Evolutionary conservation across 1,140 invertebrate species (phyloP).

Genomic region (Tetramorium simillimum): DNA sequence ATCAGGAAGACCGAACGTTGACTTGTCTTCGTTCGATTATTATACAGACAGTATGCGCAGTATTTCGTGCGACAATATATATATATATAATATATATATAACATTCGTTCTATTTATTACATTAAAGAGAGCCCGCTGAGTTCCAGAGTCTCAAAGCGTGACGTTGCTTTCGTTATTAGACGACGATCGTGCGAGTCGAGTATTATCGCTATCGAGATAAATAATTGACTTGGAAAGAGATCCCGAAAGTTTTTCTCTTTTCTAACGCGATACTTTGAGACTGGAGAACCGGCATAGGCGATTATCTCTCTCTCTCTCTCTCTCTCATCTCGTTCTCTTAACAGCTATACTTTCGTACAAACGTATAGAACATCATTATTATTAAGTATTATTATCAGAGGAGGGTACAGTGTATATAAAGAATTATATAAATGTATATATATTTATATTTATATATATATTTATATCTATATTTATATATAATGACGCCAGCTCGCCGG

Average conservation of each 20-base stretch:
- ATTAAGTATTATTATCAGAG: slow-evolving; percentile 78
- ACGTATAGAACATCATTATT: slow-evolving; percentile 78
- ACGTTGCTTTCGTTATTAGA: slow-evolving; percentile 18
- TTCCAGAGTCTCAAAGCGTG: slow-evolving; percentile 73
- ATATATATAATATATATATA: slow-evolving; percentile 43
- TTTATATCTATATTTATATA: slow-evolving; percentile 75
- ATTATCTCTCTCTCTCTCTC: background rate
- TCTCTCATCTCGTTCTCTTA: slow-evolving; percentile 48
- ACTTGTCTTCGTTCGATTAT: slow-evolving; percentile 73
- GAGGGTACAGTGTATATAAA: slow-evolving; percentile 84
- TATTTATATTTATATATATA: slow-evolving; percentile 79
- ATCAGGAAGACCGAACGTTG: slow-evolving; percentile 78
- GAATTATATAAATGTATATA: slow-evolving; percentile 81
- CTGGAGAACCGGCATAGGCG: slow-evolving; percentile 61
- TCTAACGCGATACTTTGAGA: slow-evolving; percentile 68
- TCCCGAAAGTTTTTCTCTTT: slow-evolving; percentile 15
- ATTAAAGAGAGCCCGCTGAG: slow-evolving; percentile 35
- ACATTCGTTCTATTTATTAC: slow-evolving; percentile 69
- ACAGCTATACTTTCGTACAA: slow-evolving; percentile 77
- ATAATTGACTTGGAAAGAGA: slow-evolving; percentile 35
- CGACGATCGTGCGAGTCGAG: slow-evolving; percentile 6
- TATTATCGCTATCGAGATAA: slow-evolving; percentile 33
- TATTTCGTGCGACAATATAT: slow-evolving; percentile 69
- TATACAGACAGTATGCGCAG: slow-evolving; percentile 78
- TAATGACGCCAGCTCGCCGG: slow-evolving; percentile 85